These are phyloP conservation scores for Patella ulyssiponensis DNA, from an alignment of 2,888 invertebrate genomes.

Conservation along the genomic window DNA sequence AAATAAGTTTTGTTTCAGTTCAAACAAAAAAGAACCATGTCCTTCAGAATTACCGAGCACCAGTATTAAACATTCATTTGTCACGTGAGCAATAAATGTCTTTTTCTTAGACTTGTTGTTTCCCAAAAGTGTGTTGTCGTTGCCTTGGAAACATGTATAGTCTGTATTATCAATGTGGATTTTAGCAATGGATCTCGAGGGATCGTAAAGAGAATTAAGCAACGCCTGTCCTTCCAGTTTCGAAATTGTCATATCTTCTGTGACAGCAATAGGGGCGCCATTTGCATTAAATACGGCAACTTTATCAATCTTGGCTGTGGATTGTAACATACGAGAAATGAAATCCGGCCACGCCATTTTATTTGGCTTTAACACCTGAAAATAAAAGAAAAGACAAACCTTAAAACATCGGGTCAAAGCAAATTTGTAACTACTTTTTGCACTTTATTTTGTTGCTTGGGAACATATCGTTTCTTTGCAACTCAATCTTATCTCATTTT, in stretches of 20 bases:
- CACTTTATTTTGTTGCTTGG: no score
- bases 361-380: neutral
- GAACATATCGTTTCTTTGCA: no score
- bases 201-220: conserved; percentile 9
- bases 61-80: conserved; percentile 26
- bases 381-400: neutral
- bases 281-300: conserved; percentile 21
- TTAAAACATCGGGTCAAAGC: no score
- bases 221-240: conserved; percentile 19
- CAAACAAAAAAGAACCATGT: conserved; percentile 36
- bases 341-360: conserved; percentile 25
- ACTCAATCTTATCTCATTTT: no score
- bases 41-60: conserved; percentile 31
- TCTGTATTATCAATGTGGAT: conserved; percentile 23
- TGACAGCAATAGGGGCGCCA: conserved; percentile 22
- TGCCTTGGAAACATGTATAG: conserved; percentile 32
- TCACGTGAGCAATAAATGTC: conserved; percentile 30
- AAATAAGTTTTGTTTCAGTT: conserved; percentile 32
- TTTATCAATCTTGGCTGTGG: conserved; percentile 24
- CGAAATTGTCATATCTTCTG: conserved; percentile 21
- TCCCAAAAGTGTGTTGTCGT: conserved; percentile 32
- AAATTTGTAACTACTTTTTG: no score
- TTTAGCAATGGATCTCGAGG: conserved; percentile 7
- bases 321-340: conserved; percentile 18
- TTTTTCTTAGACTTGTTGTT: conserved; percentile 7